phyloP scores from a whole-genome alignment of 1,140 invertebrate species.

The Homalodisca vitripennis region DNA sequence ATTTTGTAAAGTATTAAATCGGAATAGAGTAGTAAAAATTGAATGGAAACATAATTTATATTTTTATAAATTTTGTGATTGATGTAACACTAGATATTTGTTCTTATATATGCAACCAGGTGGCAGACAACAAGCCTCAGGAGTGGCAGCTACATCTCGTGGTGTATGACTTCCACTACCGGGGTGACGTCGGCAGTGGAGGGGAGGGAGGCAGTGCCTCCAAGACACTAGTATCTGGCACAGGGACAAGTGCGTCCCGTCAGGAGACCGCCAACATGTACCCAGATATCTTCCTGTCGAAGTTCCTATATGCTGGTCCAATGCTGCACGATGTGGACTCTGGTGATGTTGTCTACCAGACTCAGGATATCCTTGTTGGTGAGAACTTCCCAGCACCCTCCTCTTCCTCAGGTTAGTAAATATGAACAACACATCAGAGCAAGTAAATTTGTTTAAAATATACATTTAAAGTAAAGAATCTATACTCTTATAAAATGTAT shows the following conservation, averaged over 20 bases:
- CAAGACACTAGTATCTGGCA: slow-evolving; percentile 50
- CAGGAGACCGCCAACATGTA: slow-evolving; percentile 49
- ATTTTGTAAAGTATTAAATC: too few relatives aligned
- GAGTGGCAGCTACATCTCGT: slow-evolving; percentile 53
- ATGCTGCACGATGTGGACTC: slow-evolving; percentile 21
- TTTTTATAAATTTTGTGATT: too few relatives aligned
- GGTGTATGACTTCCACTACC: slow-evolving; percentile 57
- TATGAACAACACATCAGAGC: too few relatives aligned
- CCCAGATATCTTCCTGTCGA: slow-evolving; percentile 50
- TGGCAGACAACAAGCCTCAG: not conserved
- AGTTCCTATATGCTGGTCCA: slow-evolving; percentile 45
- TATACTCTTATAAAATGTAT: too few relatives aligned
- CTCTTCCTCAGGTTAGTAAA: too few relatives aligned
- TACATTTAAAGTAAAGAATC: too few relatives aligned
- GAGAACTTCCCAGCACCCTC: slow-evolving; percentile 41
- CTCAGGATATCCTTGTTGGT: slow-evolving; percentile 3
- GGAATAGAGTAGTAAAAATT: too few relatives aligned
- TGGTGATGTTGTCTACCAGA: slow-evolving; percentile 14
- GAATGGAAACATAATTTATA: too few relatives aligned
- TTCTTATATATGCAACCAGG: too few relatives aligned
- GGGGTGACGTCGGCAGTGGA: slow-evolving; percentile 11
- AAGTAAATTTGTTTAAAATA: too few relatives aligned
- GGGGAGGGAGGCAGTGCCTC: slow-evolving; percentile 51
- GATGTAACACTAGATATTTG: too few relatives aligned
- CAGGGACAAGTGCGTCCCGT: slow-evolving; percentile 51